Percentiles rank a stretch among this genome's conserved stretches.
Evolutionary conservation across 2,113 vertebrate species (phyloP).

Genomic region (Caracal caracal): DNA sequence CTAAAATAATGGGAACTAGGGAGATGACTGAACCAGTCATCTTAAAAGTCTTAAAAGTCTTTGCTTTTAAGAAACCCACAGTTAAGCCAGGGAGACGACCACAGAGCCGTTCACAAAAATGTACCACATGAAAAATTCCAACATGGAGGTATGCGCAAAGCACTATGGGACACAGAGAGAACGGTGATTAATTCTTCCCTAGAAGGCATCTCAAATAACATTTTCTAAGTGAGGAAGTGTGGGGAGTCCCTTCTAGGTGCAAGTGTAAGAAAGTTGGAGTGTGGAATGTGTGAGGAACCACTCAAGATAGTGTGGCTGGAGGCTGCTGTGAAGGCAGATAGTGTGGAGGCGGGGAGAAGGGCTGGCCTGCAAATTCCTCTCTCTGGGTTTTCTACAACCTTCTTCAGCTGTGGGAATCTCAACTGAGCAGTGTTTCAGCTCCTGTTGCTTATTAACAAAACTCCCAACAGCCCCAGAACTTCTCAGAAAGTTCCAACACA

Average conservation of each 20-base stretch:
- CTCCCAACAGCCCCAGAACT: background rate
- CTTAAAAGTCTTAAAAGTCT: background rate
- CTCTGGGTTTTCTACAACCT: background rate
- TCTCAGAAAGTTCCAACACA: background rate
- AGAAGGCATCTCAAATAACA: background rate
- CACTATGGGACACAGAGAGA: background rate
- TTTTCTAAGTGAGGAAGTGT: background rate
- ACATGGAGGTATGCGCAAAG: background rate
- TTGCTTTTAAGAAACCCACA: slow-evolving; percentile 13
- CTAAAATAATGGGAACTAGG: background rate
- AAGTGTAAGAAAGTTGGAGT: background rate
- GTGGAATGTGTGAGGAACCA: background rate
- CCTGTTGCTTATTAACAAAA: background rate
- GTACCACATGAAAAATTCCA: background rate
- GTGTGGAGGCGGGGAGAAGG: no score
- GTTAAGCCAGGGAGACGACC: background rate
- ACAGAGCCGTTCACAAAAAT: background rate
- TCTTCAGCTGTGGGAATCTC: background rate
- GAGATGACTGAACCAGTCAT: background rate
- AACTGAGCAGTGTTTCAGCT: background rate
- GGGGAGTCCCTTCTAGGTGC: background rate
- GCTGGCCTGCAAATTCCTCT: background rate
- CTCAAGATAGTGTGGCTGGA: background rate
- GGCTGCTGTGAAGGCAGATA: background rate
- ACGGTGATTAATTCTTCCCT: background rate